phyloP scores from a whole-genome alignment of 2,113 vertebrate species.

The Budorcas taxicolor region DNA sequence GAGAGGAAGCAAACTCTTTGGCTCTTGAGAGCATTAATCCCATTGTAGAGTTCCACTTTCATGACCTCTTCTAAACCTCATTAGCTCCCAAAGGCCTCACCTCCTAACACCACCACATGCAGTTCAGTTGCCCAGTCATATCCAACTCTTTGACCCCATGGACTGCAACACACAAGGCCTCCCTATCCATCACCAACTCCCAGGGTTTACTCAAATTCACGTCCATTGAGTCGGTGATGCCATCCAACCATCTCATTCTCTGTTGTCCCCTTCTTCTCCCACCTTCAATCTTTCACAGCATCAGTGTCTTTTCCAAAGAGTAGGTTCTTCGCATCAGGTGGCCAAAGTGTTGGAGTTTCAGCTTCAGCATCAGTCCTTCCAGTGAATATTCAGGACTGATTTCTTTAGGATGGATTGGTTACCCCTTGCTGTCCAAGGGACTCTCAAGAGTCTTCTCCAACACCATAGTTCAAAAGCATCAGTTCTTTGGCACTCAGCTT shows the following conservation, averaged over 20 bases:
- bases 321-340: background rate
- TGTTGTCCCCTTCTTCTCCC: background rate
- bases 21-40: background rate
- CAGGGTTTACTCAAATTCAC: background rate
- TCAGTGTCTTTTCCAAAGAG: background rate
- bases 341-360: background rate
- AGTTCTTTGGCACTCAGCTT: background rate
- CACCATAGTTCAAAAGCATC: background rate
- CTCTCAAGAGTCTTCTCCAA: background rate
- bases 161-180: background rate
- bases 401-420: background rate
- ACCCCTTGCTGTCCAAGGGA: background rate
- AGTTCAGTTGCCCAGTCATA: background rate
- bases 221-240: background rate
- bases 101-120: background rate
- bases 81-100: background rate
- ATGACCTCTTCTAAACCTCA: background rate
- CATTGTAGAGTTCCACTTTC: background rate
- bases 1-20: background rate
- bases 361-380: background rate
- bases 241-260: background rate
- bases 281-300: background rate
- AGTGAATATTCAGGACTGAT: background rate
- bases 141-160: background rate
- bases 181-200: background rate